Evolutionary conservation across 2,113 vertebrate genomes (phyloP).

Genomic region (Pomatostomus ruficeps): DNA sequence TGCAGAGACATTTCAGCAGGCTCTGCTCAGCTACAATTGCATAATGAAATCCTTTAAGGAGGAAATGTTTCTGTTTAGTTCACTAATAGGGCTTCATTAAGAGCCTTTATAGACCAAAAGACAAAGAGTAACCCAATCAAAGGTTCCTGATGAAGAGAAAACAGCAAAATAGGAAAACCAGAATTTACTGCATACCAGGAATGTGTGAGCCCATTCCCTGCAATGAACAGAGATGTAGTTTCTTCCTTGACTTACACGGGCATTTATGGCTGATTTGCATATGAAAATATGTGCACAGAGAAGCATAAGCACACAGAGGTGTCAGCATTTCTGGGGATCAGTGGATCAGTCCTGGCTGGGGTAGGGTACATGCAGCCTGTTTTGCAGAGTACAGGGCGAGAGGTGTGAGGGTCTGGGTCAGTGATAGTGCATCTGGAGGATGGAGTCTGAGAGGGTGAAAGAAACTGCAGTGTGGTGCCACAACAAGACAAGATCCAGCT

Average conservation of each 20-base stretch:
- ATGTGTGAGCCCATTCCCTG: neutral
- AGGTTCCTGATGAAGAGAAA: neutral
- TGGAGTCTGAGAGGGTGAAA: neutral
- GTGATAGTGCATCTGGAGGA: neutral
- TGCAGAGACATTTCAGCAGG: neutral
- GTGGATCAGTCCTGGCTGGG: neutral
- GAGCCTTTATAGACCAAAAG: conserved; percentile 1
- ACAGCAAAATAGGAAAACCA: neutral
- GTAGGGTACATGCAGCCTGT: neutral
- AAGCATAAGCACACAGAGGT: neutral
- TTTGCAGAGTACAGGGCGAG: neutral
- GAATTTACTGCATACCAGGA: neutral
- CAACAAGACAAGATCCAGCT: neutral
- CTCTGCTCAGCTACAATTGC: neutral
- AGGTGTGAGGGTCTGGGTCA: neutral
- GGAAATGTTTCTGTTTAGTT: conserved; percentile 44
- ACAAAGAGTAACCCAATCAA: neutral
- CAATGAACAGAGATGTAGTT: neutral
- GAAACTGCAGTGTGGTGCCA: neutral
- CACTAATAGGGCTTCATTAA: conserved; percentile 19
- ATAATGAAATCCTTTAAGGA: conserved; percentile 8
- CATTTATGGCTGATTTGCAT: neutral
- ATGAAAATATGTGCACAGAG: neutral
- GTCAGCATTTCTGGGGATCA: neutral
- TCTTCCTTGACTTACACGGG: neutral